Evolutionary conservation across 2,797 vertebrate genomes (phyloP).

Genomic region (Bucorvus abyssinicus): DNA sequence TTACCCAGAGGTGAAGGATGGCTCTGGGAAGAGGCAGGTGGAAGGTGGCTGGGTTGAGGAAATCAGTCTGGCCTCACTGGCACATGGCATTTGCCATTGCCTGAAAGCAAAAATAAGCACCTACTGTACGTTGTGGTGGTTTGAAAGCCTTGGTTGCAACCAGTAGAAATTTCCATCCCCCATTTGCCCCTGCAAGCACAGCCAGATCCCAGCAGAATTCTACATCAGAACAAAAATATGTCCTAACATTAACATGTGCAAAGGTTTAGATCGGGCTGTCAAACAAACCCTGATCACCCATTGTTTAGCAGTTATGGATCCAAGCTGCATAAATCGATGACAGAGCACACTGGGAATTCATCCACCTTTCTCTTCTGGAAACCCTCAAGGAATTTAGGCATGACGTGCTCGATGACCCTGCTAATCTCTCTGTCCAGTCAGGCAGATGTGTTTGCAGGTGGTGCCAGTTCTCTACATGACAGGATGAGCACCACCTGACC

Average conservation of each 20-base stretch:
- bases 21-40: background rate
- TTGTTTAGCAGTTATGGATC: conserved; percentile 23
- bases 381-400: background rate
- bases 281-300: conserved; percentile 33
- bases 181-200: background rate
- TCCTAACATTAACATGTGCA: background rate
- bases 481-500: background rate
- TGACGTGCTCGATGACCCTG: background rate
- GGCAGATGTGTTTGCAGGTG: background rate
- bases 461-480: background rate
- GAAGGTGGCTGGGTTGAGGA: background rate
- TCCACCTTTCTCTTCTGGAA: conserved; percentile 31
- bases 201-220: background rate
- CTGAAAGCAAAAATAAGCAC: background rate
- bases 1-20: background rate
- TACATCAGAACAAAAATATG: background rate
- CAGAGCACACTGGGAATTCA: background rate
- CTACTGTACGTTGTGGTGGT: background rate
- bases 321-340: background rate
- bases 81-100: background rate
- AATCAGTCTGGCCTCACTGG: background rate
- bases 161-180: background rate
- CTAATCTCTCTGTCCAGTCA: background rate
- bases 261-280: conserved; percentile 21
- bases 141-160: background rate